A percentile compares a stretch with the other conserved stretches of the same genome.
Evolutionary conservation across 2,888 invertebrate genomes (phyloP).

Genomic region (Drosophila anomelani): DNA sequence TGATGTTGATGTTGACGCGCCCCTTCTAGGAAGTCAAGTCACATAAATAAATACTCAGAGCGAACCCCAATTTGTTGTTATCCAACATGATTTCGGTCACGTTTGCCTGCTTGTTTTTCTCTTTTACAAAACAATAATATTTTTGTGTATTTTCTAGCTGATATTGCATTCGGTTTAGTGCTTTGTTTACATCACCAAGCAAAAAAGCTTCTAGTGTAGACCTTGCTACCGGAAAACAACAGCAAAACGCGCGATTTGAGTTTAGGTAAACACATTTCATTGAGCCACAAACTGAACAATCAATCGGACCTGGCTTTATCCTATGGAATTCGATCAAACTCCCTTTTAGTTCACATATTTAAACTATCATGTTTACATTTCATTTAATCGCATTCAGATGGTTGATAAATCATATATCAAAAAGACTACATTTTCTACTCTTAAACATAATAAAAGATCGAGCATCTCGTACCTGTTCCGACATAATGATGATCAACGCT

Average conservation of each 20-base stretch:
- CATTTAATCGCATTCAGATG: constrained; percentile 12
- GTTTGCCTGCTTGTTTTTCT: constrained; percentile 42
- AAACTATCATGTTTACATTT: background rate
- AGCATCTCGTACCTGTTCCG: constrained; percentile 55
- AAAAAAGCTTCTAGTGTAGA: constrained; percentile 8
- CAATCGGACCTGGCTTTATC: background rate
- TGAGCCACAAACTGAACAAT: constrained; percentile 4
- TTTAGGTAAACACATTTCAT: constrained; percentile 11
- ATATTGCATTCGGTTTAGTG: constrained; percentile 6
- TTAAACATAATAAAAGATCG: constrained; percentile 9
- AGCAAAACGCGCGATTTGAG: constrained; percentile 19
- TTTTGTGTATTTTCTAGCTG: constrained; percentile 2
- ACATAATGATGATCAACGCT: constrained; percentile 38
- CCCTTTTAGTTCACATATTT: background rate
- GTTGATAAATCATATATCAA: constrained; percentile 13
- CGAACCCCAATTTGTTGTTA: constrained; percentile 17
- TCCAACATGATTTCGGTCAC: constrained; percentile 57
- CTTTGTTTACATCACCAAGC: constrained; percentile 55
- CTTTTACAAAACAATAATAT: constrained; percentile 38
- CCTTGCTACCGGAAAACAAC: constrained; percentile 26
- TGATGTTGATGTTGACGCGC: constrained; percentile 24
- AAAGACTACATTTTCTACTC: constrained; percentile 6
- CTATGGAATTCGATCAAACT: background rate
- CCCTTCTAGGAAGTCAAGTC: constrained; percentile 26
- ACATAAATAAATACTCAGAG: constrained; percentile 3